Percentiles rank a stretch among this genome's conserved stretches.
These are phyloP conservation scores for Hemicrepidius hirtus DNA, from an alignment of 2,888 invertebrate genomes.

Conservation along the genomic window DNA sequence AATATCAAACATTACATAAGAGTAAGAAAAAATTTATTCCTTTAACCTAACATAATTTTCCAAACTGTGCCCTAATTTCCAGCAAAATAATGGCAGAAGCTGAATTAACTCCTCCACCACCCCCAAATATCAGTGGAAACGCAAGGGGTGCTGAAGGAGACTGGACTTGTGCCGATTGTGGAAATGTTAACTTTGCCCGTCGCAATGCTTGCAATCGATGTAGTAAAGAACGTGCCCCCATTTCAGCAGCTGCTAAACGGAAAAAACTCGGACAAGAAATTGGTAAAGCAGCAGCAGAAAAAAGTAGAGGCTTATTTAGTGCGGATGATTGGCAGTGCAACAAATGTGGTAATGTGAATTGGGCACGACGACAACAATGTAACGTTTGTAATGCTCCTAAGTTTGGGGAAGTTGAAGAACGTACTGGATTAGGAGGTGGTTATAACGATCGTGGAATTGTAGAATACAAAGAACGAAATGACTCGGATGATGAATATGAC, in stretches of 20 bases:
- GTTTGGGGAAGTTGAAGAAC: conserved; percentile 92
- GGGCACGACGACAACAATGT: conserved; percentile 96
- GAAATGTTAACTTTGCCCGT: conserved; percentile 96
- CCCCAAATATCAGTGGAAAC: conserved; percentile 63
- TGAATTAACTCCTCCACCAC: conserved; percentile 66
- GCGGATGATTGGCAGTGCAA: conserved; percentile 99
- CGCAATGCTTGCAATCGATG: conserved; percentile 94
- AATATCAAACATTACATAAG: neutral
- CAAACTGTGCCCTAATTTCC: too few species aligned
- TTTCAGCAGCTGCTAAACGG: conserved; percentile 74
- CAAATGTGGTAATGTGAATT: conserved; percentile 99
- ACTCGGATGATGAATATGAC: conserved; percentile 96
- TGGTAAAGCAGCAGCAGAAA: conserved; percentile 98
- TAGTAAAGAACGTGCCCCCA: conserved; percentile 80
- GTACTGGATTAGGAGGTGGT: conserved; percentile 88
- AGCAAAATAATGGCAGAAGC: conserved; percentile 67
- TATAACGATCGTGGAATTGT: conserved; percentile 97
- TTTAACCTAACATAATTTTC: neutral
- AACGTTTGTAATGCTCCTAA: conserved; percentile 99
- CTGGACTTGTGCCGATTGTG: conserved; percentile 86
- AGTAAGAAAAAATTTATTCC: neutral
- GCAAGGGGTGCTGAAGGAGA: conserved; percentile 72
- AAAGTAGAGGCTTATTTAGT: conserved; percentile 95
- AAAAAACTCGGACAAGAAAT: conserved; percentile 96
- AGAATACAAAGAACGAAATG: conserved; percentile 92